phyloP scores from a whole-genome alignment of 2,888 invertebrate genomes.

The Keiferia lycopersicella region DNA sequence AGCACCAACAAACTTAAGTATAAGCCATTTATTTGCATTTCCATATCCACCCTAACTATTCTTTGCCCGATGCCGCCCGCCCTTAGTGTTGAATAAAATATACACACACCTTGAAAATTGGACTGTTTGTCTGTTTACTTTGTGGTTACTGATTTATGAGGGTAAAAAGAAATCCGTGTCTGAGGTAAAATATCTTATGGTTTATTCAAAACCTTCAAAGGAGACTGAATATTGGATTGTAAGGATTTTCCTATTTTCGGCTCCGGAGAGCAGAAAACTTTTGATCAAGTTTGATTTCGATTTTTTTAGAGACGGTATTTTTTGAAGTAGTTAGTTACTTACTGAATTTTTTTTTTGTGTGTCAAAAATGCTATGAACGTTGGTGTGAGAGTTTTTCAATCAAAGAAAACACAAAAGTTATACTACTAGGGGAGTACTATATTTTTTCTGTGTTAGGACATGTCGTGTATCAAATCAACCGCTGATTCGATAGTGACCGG shows the following conservation, averaged over 20 bases:
- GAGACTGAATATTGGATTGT: background rate
- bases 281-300: background rate
- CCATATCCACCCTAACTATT: background rate
- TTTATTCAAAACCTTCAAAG: slow-evolving; percentile 7
- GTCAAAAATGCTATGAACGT: too few species aligned
- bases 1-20: background rate
- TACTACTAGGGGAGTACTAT: too few species aligned
- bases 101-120: slow-evolving; percentile 65
- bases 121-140: slow-evolving; percentile 53
- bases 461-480: too few species aligned
- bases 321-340: too few species aligned
- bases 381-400: too few species aligned
- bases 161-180: slow-evolving; percentile 53
- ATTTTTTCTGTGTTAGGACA: too few species aligned
- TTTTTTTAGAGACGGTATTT: background rate
- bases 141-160: slow-evolving; percentile 50
- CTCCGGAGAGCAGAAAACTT: background rate
- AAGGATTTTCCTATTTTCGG: slow-evolving; percentile 3
- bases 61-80: background rate
- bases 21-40: background rate
- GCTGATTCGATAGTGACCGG: too few species aligned
- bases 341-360: too few species aligned
- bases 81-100: slow-evolving; percentile 74
- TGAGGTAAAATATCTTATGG: slow-evolving; percentile 13
- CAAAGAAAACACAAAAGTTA: too few species aligned